Evolutionary conservation across 2,113 vertebrate species (phyloP), one percentile per base, ranked within the genome.

Genomic region (Bombycilla garrulus): DNA sequence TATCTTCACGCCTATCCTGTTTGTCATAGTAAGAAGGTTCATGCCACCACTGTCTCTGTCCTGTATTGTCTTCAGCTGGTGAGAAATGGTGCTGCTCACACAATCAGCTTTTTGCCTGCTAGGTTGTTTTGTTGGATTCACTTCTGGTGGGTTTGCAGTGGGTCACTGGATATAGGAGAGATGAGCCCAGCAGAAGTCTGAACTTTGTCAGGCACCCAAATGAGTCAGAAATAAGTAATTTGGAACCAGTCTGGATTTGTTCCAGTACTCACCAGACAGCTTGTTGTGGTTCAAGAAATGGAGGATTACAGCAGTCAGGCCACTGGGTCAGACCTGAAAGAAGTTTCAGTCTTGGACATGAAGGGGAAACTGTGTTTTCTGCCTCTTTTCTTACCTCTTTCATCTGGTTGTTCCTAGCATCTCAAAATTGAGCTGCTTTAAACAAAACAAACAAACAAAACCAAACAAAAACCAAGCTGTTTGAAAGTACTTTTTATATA

Each of bases 161-260:
- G 47, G 13, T 76, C 20, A 13, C 24, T 33, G 19, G 18, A 6
- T 47, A 6, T 1, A 38, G 33, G 4, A 50, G 18, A 45, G 11
- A 16, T 31, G 57, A 74, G 28, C 18, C 15, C 35, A 78, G 3
- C 23, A 81, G 47, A 62, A 10, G 42, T 78, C 60, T 66, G 64
- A 81, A n/a, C 12, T 4, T 11, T 2, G 0, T 54, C 11, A 51
- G 38, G 26, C 10, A 44, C 10, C 10, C 10, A 44, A 38, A 13
- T 7, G 25, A 9, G 3, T 42, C 47, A 86, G 72, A 84, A 86
- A 56, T 4, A 28, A 47, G 36, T 40, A 0, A 8, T 53, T 47
- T 81, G 57, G 53, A 89, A 36, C 17, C 6, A 58, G 31, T 13
- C 21, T 64, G 35, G 29, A 12, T 70, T 28, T 47, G 6, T 70